Percentiles rank a stretch among this genome's conserved stretches.
phyloP scores from a whole-genome alignment of 2,797 vertebrate species.

The Momotus momota region DNA sequence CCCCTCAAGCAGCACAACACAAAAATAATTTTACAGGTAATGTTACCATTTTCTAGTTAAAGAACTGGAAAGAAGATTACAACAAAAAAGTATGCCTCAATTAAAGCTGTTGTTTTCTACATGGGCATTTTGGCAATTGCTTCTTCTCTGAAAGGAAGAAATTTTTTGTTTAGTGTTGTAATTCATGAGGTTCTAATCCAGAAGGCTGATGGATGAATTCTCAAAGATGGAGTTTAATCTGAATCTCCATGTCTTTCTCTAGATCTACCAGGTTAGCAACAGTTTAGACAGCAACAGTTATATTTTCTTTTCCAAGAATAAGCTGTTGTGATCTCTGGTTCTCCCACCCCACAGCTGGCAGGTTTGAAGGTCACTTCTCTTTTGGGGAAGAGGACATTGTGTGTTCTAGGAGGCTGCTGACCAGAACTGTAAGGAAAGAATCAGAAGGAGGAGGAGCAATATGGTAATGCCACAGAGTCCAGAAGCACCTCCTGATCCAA shows the following conservation, averaged over 20 bases:
- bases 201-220: background rate
- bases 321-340: background rate
- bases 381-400: background rate
- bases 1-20: background rate
- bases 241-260: background rate
- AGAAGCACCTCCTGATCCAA: background rate
- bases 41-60: background rate
- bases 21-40: background rate
- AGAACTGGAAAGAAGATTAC: background rate
- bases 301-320: background rate
- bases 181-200: background rate
- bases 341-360: background rate
- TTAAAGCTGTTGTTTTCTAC: background rate
- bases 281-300: background rate
- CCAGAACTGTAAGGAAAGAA: background rate
- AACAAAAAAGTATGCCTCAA: background rate
- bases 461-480: background rate
- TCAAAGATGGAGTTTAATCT: background rate
- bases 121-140: background rate
- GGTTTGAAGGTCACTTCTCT: background rate
- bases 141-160: background rate
- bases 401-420: background rate
- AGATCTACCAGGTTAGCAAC: background rate
- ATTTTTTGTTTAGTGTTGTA: background rate
- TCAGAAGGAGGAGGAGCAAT: background rate